A percentile compares a stretch with the other conserved stretches of the same genome.
Conservation (phyloP, 2,797 vertebrate species). For the Pogoniulus pusillus region DNA sequence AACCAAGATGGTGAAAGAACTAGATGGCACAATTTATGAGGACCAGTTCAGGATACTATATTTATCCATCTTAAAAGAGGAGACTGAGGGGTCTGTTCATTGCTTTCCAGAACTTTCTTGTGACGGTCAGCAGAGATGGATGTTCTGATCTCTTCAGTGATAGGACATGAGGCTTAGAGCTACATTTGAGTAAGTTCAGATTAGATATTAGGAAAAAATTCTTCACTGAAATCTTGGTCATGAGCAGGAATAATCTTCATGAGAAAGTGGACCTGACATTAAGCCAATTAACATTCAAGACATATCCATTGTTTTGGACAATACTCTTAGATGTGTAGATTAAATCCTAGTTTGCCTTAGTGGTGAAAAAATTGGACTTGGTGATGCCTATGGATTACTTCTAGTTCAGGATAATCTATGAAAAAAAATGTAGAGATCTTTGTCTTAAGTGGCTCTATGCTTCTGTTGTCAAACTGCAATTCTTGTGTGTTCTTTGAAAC, state of each 20-base stretch:
- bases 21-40: not conserved
- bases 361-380: not conserved
- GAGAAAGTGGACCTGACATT: not conserved
- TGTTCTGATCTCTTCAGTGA: not conserved
- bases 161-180: rapidly evolving
- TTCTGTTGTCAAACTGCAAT: not conserved
- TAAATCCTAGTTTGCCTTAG: not conserved
- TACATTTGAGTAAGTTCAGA: not conserved
- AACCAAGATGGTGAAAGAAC: not conserved
- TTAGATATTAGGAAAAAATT: not conserved
- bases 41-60: not conserved
- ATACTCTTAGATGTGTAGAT: not conserved
- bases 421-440: not conserved
- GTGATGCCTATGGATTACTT: not conserved
- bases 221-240: not conserved
- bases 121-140: not conserved
- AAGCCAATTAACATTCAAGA: not conserved
- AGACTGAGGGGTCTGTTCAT: not conserved
- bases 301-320: not conserved
- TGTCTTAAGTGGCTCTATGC: not conserved
- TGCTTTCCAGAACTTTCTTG: not conserved
- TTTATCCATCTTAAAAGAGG: not conserved
- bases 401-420: rapidly evolving
- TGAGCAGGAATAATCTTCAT: not conserved
- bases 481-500: not conserved